A percentile compares a stretch with the other conserved stretches of the same genome.
phyloP scores from a whole-genome alignment of 2,888 invertebrate genomes.

The Eumacrocentrus americanus region DNA sequence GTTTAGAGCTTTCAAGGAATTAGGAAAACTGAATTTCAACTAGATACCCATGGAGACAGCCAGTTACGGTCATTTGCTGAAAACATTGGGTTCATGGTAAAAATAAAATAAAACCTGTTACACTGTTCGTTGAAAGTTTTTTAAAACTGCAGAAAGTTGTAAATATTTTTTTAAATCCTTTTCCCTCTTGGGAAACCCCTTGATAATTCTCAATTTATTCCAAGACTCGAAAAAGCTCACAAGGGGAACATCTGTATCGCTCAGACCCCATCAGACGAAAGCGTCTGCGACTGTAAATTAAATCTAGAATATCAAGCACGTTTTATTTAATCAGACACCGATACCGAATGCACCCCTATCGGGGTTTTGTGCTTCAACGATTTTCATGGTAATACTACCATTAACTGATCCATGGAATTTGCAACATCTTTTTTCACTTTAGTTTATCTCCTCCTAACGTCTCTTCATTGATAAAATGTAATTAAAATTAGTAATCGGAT shows the following conservation, averaged over 20 bases:
- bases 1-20: constrained; percentile 38
- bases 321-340: constrained; percentile 56
- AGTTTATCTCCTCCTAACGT: too few species aligned
- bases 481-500: too few species aligned
- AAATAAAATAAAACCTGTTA: too few species aligned
- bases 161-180: background rate
- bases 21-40: constrained; percentile 43
- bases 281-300: constrained; percentile 51
- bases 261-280: constrained; percentile 12
- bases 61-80: constrained; percentile 47
- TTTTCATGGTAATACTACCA: constrained; percentile 45
- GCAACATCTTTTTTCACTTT: too few species aligned
- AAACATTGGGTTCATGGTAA: constrained; percentile 38
- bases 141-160: too few species aligned
- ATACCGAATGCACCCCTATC: constrained; percentile 36
- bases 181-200: background rate
- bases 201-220: constrained; percentile 57
- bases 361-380: constrained; percentile 44
- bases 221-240: constrained; percentile 31
- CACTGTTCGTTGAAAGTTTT: background rate
- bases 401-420: too few species aligned
- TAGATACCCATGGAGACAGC: constrained; percentile 39
- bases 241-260: constrained; percentile 13
- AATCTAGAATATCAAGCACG: constrained; percentile 59
- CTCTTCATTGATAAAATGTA: too few species aligned